Percentiles rank a stretch among this genome's conserved stretches.
Conservation (phyloP, 2,888 invertebrate species). For the Elegia similella region DNA sequence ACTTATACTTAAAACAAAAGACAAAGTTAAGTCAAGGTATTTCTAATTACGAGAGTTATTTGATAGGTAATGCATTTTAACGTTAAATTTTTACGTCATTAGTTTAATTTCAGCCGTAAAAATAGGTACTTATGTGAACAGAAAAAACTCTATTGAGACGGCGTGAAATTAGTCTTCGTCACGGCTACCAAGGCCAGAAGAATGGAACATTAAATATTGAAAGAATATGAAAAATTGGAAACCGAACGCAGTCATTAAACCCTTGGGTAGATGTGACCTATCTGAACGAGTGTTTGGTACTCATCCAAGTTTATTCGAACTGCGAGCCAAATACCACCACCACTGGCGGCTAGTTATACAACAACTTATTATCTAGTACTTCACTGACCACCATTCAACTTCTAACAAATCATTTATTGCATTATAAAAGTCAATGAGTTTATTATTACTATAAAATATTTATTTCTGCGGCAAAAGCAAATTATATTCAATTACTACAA, state of each 20-base stretch:
- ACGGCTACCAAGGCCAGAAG: neutral
- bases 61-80: no score
- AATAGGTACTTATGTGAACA: neutral
- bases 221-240: neutral
- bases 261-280: constrained; percentile 11
- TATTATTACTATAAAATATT: constrained; percentile 42
- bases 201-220: neutral
- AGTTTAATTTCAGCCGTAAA: neutral
- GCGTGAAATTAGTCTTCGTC: neutral
- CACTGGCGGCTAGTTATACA: constrained; percentile 46
- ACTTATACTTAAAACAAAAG: no score
- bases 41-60: no score
- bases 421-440: constrained; percentile 57
- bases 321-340: constrained; percentile 49
- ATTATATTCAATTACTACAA: constrained; percentile 9
- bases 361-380: constrained; percentile 41
- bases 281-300: constrained; percentile 44
- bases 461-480: constrained; percentile 22
- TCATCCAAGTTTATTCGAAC: constrained; percentile 50
- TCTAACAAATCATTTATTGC: constrained; percentile 23
- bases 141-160: neutral
- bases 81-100: neutral
- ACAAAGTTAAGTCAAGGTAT: no score
- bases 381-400: constrained; percentile 38
- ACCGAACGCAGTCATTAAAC: neutral